A percentile compares a stretch with the other conserved stretches of the same genome.
phyloP scores from a whole-genome alignment of 2,888 invertebrate species.

The Chymomyza procnemis region DNA sequence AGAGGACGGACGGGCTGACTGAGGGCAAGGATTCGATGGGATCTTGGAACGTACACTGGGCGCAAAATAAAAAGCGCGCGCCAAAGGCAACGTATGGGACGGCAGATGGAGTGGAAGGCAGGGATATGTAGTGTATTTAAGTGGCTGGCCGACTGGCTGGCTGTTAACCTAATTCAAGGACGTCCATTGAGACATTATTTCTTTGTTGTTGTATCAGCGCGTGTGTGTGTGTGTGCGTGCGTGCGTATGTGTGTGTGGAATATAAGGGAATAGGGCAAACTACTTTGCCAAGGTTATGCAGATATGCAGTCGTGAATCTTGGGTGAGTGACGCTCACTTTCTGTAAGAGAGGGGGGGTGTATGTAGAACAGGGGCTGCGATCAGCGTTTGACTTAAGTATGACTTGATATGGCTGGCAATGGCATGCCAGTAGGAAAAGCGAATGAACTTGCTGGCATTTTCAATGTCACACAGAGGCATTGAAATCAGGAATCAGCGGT shows the following conservation, averaged over 20 bases:
- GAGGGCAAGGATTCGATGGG: slow-evolving; percentile 39
- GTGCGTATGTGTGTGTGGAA: neutral
- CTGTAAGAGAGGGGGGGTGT: neutral
- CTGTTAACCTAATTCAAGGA: slow-evolving; percentile 77
- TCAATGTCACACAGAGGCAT: slow-evolving; percentile 64
- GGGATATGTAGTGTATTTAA: neutral
- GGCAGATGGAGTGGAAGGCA: slow-evolving; percentile 28
- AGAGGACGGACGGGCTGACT: slow-evolving; percentile 3
- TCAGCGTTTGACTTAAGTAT: slow-evolving; percentile 23
- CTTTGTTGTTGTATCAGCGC: slow-evolving; percentile 21
- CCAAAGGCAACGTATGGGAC: neutral
- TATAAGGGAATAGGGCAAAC: slow-evolving; percentile 53
- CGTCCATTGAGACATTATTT: slow-evolving; percentile 74
- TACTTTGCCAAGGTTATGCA: slow-evolving; percentile 73
- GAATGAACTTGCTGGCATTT: slow-evolving; percentile 69
- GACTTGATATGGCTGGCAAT: slow-evolving; percentile 13
- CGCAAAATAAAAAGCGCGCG: slow-evolving; percentile 1
- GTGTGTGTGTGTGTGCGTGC: neutral
- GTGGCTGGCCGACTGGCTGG: slow-evolving; percentile 33
- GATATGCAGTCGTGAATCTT: slow-evolving; percentile 1
- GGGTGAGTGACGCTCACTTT: neutral
- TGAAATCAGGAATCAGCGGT: slow-evolving; percentile 12
- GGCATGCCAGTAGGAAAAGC: slow-evolving; percentile 31
- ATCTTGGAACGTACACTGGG: slow-evolving; percentile 7
- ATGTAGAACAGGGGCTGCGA: slow-evolving; percentile 25